Conservation (phyloP, 1,140 invertebrate genomes). For the Ceratitis capitata region DNA sequence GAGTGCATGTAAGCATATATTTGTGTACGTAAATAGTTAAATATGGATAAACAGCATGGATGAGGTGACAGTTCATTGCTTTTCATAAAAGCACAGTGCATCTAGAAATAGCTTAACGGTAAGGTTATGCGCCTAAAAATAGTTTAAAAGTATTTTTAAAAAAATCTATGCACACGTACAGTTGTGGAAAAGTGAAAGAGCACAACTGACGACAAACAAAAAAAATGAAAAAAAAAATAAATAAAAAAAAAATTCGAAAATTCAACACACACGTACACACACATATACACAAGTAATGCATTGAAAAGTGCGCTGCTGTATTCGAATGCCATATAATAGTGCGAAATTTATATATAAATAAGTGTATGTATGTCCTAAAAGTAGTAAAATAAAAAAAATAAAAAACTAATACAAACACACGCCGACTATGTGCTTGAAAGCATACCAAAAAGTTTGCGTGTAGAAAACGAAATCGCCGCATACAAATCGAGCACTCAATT, state of each 20-base stretch:
- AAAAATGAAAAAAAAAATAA: neutral
- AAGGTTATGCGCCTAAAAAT: neutral
- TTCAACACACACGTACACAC: neutral
- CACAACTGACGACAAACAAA: neutral
- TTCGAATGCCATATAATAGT: neutral
- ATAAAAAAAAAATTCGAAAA: no score
- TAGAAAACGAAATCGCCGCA: neutral
- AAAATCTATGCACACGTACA: neutral
- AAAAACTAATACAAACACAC: neutral
- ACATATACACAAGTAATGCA: neutral
- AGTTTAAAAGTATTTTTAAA: neutral
- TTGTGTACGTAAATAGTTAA: neutral
- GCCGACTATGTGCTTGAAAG: neutral
- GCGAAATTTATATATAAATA: no score
- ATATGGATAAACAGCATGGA: neutral
- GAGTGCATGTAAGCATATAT: no score
- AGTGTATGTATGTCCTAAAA: no score
- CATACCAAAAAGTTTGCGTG: neutral
- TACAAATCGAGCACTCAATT: slow-evolving; percentile 1
- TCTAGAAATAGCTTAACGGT: neutral
- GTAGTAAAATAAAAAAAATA: no score
- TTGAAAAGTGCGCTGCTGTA: neutral
- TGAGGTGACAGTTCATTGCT: slow-evolving; percentile 4
- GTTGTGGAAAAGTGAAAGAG: neutral
- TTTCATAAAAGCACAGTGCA: neutral